Percentiles rank a stretch among this genome's conserved stretches.
Evolutionary conservation across 2,797 vertebrate species (phyloP).

Genomic region (Mormyrus proboscirostris): DNA sequence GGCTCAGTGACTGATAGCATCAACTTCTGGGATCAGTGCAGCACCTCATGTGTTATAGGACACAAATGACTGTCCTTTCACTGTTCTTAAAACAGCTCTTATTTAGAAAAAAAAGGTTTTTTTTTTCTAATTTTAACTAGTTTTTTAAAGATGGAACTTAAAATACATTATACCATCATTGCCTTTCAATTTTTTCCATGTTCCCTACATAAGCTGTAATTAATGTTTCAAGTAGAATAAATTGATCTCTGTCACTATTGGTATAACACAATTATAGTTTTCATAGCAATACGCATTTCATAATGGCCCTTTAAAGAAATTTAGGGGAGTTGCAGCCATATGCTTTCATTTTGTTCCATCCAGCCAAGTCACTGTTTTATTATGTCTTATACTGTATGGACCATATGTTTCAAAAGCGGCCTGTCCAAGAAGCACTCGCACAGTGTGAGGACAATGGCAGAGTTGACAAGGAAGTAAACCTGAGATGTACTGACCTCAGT

Average conservation of each 20-base stretch:
- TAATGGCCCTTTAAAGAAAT: neutral
- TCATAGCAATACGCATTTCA: neutral
- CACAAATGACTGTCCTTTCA: neutral
- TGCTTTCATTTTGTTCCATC: neutral
- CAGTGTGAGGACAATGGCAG: neutral
- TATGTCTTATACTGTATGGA: neutral
- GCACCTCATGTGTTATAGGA: neutral
- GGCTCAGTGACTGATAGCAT: neutral
- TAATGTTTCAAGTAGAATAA: neutral
- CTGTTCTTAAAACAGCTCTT: neutral
- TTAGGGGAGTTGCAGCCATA: neutral
- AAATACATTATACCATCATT: neutral
- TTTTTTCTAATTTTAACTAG: neutral
- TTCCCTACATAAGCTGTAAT: neutral
- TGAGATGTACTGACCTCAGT: neutral
- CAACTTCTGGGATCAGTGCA: neutral
- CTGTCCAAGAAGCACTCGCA: neutral
- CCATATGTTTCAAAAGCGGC: neutral
- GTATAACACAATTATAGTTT: neutral
- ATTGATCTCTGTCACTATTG: neutral
- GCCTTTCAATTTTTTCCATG: neutral
- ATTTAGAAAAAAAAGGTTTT: neutral
- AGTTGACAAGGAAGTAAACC: neutral
- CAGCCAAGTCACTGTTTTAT: neutral
- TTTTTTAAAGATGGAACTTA: neutral